A percentile compares a stretch with the other conserved stretches of the same genome.
Evolutionary conservation across 1,140 invertebrate species (phyloP).

Genomic region (Xylocopa sonorina): DNA sequence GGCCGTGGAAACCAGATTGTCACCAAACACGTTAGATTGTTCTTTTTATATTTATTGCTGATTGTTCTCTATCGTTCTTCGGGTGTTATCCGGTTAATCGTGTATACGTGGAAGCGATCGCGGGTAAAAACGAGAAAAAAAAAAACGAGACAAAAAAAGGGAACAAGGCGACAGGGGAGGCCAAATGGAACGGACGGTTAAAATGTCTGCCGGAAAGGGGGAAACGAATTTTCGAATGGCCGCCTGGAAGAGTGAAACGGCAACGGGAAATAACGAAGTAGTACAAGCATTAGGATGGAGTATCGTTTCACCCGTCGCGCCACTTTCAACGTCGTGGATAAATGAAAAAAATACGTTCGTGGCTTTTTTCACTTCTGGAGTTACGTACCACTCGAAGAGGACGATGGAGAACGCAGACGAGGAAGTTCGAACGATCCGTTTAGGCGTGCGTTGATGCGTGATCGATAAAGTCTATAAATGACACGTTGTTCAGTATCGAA

Average conservation of each 20-base stretch:
- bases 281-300: conserved; percentile 46
- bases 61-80: conserved; percentile 14
- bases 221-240: conserved; percentile 61
- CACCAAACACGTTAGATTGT: background rate
- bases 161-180: too few relatives aligned
- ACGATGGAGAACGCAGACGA: background rate
- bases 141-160: conserved; percentile 38
- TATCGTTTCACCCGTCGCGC: conserved; percentile 43
- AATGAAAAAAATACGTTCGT: conserved; percentile 5
- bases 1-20: conserved; percentile 13
- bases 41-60: conserved; percentile 15
- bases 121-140: conserved; percentile 46
- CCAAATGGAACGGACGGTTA: conserved; percentile 34
- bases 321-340: conserved; percentile 42
- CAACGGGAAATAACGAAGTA: conserved; percentile 60
- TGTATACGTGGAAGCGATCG: conserved; percentile 31
- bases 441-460: background rate
- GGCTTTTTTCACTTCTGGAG: too few relatives aligned
- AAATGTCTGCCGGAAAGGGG: conserved; percentile 41
- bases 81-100: conserved; percentile 38
- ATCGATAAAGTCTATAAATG: background rate
- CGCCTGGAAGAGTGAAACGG: conserved; percentile 36
- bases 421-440: background rate
- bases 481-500: background rate
- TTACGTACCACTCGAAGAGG: too few relatives aligned